phyloP scores from a whole-genome alignment of 2,888 invertebrate species.

The Tiliacea citrago region DNA sequence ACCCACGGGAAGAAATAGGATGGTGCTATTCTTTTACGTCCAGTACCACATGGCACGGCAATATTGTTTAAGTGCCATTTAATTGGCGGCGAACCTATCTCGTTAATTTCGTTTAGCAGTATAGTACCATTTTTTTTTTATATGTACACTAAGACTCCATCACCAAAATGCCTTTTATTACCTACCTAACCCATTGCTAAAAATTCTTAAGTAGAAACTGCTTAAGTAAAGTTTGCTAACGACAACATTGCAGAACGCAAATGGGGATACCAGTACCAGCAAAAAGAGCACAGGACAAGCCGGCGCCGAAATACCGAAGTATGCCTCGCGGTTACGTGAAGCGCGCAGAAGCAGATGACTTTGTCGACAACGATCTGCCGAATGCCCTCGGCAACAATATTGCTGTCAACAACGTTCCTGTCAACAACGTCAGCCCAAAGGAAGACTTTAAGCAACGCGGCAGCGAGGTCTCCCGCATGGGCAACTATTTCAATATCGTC shows the following conservation, averaged over 20 bases:
- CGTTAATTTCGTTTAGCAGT: not conserved
- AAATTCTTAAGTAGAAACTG: not conserved
- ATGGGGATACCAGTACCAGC: slow-evolving; percentile 87
- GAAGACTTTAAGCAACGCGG: slow-evolving; percentile 71
- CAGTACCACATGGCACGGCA: too few relatives aligned
- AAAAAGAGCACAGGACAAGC: slow-evolving; percentile 73
- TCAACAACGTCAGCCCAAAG: slow-evolving; percentile 42
- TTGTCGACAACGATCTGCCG: slow-evolving; percentile 70
- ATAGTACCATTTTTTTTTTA: too few relatives aligned
- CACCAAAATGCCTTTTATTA: not conserved
- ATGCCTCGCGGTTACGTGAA: slow-evolving; percentile 71
- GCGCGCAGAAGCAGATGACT: slow-evolving; percentile 68
- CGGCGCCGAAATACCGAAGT: slow-evolving; percentile 68
- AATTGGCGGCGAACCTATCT: not conserved
- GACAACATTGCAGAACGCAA: slow-evolving; percentile 81
- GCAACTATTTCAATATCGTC: slow-evolving; percentile 88
- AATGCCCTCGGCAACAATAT: slow-evolving; percentile 46
- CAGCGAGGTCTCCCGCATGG: slow-evolving; percentile 85
- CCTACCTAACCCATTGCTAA: not conserved
- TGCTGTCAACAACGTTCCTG: slow-evolving; percentile 48
- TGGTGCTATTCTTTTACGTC: too few relatives aligned
- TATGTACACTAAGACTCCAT: too few relatives aligned
- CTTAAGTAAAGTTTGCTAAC: not conserved
- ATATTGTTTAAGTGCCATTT: not conserved
- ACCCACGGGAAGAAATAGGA: too few relatives aligned